Evolutionary conservation across 2,888 invertebrate species (phyloP).

Genomic region (Ganaspis brasiliensis): DNA sequence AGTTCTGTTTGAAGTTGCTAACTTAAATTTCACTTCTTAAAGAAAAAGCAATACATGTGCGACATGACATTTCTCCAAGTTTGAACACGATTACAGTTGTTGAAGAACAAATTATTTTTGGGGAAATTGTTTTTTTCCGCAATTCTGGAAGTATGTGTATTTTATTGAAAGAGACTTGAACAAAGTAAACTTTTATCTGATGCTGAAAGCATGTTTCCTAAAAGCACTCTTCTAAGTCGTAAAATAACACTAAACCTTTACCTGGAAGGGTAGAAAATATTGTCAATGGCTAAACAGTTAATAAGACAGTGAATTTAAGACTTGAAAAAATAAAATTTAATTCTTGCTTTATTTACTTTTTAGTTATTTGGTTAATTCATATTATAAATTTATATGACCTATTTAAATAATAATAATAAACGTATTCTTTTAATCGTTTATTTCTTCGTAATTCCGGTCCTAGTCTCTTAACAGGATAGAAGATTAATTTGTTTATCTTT

Average conservation of each 20-base stretch:
- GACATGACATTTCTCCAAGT: neutral
- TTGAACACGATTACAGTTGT: neutral
- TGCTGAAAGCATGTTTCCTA: constrained; percentile 10
- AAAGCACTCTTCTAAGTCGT: constrained; percentile 19
- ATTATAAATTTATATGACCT: too few relatives aligned
- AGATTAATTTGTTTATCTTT: too few relatives aligned
- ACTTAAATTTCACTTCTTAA: neutral
- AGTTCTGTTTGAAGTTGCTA: neutral
- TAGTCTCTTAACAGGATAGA: too few relatives aligned
- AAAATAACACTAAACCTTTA: constrained; percentile 23
- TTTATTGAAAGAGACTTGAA: constrained; percentile 4
- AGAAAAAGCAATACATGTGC: neutral
- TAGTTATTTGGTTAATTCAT: too few relatives aligned
- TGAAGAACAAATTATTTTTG: neutral
- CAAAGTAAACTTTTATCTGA: constrained; percentile 11
- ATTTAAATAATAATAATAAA: too few relatives aligned
- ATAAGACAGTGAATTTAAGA: too few relatives aligned
- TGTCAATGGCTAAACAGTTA: neutral
- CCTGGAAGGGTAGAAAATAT: neutral
- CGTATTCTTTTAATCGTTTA: too few relatives aligned
- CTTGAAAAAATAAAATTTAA: too few relatives aligned
- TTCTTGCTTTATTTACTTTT: too few relatives aligned
- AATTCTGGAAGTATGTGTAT: constrained; percentile 13
- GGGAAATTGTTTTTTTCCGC: neutral
- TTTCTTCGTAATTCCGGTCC: too few relatives aligned